phyloP scores from a whole-genome alignment of 2,888 invertebrate genomes.

The Agonopterix subpropinquella region DNA sequence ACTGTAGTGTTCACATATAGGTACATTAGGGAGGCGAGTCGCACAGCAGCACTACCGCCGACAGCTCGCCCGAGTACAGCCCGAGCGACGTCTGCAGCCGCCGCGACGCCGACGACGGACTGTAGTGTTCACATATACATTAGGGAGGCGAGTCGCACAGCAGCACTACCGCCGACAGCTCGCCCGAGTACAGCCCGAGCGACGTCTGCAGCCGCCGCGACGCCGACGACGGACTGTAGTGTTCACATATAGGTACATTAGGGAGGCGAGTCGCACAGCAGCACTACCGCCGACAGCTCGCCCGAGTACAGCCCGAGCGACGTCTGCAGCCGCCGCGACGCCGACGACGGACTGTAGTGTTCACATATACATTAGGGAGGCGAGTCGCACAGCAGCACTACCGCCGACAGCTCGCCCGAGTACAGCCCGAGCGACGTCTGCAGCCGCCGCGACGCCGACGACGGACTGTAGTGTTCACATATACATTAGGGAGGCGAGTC shows the following conservation, averaged over 20 bases:
- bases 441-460: slow-evolving; percentile 82
- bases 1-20: too few relatives aligned
- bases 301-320: slow-evolving; percentile 95
- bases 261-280: slow-evolving; percentile 79
- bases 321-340: slow-evolving; percentile 91
- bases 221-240: slow-evolving; percentile 50
- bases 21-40: slow-evolving; percentile 68
- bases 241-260: too few relatives aligned
- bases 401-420: slow-evolving; percentile 91
- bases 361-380: too few relatives aligned
- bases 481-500: slow-evolving; percentile 68
- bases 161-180: slow-evolving; percentile 91
- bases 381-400: slow-evolving; percentile 86
- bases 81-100: slow-evolving; percentile 94
- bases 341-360: slow-evolving; percentile 41
- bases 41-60: slow-evolving; percentile 90
- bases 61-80: slow-evolving; percentile 93
- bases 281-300: slow-evolving; percentile 90
- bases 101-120: slow-evolving; percentile 76
- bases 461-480: too few relatives aligned
- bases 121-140: too few relatives aligned
- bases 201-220: slow-evolving; percentile 94
- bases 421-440: slow-evolving; percentile 96
- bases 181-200: slow-evolving; percentile 93
- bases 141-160: slow-evolving; percentile 78